Conservation (phyloP, 2,113 vertebrate genomes). For the Cichladusa arquata region DNA sequence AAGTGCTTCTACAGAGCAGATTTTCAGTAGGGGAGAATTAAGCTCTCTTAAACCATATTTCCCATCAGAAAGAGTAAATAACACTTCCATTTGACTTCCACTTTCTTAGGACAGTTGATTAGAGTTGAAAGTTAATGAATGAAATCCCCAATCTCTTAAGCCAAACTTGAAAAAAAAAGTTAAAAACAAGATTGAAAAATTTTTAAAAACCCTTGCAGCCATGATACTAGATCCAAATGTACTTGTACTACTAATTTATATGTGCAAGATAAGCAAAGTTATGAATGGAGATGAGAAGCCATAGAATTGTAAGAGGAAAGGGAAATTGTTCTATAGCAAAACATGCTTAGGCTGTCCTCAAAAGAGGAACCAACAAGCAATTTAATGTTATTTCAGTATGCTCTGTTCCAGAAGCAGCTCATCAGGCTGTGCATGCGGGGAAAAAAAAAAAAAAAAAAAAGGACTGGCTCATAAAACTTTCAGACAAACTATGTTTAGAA, state of each 20-base stretch:
- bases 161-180: background rate
- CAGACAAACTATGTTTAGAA: constrained; percentile 46
- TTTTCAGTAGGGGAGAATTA: background rate
- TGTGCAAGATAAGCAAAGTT: constrained; percentile 36
- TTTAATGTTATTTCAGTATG: constrained; percentile 29
- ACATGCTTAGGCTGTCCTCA: constrained; percentile 47
- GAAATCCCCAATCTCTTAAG: background rate
- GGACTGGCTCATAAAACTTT: constrained; percentile 50
- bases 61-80: background rate
- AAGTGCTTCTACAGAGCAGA: background rate
- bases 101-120: background rate
- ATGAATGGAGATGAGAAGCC: constrained; percentile 23
- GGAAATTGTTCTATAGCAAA: constrained; percentile 20
- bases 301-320: background rate
- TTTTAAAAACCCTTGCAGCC: background rate
- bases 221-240: constrained; percentile 25
- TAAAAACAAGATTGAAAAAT: constrained; percentile 7
- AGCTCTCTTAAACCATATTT: background rate
- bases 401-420: constrained; percentile 59
- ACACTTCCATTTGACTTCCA: background rate
- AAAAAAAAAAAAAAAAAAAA: constrained; percentile 67
- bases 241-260: constrained; percentile 5
- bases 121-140: background rate
- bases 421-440: constrained; percentile 16
- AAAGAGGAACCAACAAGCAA: constrained; percentile 55